A percentile compares a stretch with the other conserved stretches of the same genome.
phyloP scores from a whole-genome alignment of 2,888 invertebrate species.

The Parnassius orleans region DNA sequence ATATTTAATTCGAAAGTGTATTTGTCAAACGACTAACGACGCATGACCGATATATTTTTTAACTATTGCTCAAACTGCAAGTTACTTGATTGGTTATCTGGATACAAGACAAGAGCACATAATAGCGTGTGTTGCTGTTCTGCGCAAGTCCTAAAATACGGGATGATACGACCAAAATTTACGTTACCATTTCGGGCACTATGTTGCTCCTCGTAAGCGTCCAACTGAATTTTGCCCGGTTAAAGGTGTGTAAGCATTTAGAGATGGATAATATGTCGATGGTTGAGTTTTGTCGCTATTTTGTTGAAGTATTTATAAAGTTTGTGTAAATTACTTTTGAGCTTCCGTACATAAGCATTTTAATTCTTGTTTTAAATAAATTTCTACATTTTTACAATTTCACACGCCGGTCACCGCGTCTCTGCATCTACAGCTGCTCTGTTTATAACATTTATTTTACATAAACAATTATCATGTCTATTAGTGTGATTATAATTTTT shows the following conservation, averaged over 20 bases:
- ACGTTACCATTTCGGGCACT: not conserved
- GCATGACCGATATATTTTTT: slow-evolving; percentile 5
- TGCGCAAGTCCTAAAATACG: slow-evolving; percentile 6
- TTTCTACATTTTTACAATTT: too few relatives aligned
- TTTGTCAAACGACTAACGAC: not conserved
- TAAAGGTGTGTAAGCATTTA: not conserved
- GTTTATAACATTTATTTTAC: too few relatives aligned
- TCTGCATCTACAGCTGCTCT: too few relatives aligned
- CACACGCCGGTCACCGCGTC: too few relatives aligned
- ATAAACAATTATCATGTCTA: too few relatives aligned
- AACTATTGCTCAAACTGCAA: not conserved
- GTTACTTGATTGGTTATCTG: slow-evolving; percentile 5
- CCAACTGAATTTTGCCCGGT: slow-evolving; percentile 3
- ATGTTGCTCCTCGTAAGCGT: not conserved
- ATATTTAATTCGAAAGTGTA: not conserved
- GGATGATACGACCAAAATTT: slow-evolving; percentile 2
- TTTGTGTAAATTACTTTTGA: too few relatives aligned
- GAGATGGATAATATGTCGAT: not conserved
- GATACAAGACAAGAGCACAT: not conserved
- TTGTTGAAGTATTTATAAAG: too few relatives aligned
- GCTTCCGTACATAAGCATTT: too few relatives aligned
- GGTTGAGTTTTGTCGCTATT: too few relatives aligned
- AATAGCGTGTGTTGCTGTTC: slow-evolving; percentile 2
- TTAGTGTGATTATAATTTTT: too few relatives aligned
- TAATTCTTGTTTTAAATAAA: too few relatives aligned